Evolutionary conservation across 1,140 invertebrate genomes (phyloP), one percentile per base, ranked within the genome.

Genomic region (Coptotermes formosanus): DNA sequence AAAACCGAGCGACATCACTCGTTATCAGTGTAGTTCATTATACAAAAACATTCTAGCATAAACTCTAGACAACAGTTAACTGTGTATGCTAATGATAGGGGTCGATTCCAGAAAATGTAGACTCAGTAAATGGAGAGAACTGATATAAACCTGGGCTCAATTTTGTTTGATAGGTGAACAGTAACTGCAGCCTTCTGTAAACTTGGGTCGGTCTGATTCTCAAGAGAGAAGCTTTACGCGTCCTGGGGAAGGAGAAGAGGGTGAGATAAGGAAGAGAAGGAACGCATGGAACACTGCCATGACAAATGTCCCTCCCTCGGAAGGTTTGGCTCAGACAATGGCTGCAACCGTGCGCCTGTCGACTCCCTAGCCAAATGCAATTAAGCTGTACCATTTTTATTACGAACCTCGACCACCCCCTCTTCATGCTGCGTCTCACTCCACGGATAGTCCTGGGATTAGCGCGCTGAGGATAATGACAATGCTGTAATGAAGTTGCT

Each of bases 271-370:
- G 52, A 11, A 30, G 64, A 30, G n/a, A 30, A n/a, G 64, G 25
- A n/a, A 1, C 25, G 64, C 7, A 25, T 8, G 25, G 64, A 30
- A 25, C 64, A 30, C 64, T n/a, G 64, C 64, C 64, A 30, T 75
- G 64, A 75, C 64, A 75, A 75, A 75, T 75, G 64, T 75, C 64
- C 64, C 30, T 16, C 64, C n/a, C 25, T 75, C 64, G 25, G n/a
- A 75, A 75, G 64, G 25, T 75, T 75, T 75, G 64, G 64, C 64
- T 75, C 64, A 75, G 64, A 75, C 64, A 75, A 75, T 75, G 64
- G 25, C n/a, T n/a, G 19, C 64, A 75, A 30, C 64, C 64, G 25
- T 75, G 25, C 16, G 64, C 64, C n/a, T 30, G 25, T 75, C 64
- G 64, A 30, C 7, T 30, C 64, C 25, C 64, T 25, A n/a, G 64